Conservation (phyloP, 2,797 vertebrate species). For the Falco berigora region DNA sequence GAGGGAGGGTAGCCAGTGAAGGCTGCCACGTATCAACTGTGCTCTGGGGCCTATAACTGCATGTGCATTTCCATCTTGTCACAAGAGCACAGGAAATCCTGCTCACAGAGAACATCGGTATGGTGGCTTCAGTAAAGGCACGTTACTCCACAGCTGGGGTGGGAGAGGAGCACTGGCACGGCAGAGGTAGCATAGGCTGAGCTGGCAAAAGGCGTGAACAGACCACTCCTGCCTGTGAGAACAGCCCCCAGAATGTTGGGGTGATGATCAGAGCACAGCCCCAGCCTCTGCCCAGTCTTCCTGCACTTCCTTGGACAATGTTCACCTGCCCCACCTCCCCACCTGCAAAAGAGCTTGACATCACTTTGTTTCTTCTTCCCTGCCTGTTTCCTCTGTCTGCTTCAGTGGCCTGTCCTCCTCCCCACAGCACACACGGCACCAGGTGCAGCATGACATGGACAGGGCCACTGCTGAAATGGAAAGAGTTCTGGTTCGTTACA, state of each 20-base stretch:
- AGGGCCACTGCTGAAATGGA: background rate
- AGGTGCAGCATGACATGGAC: background rate
- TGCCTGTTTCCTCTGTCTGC: background rate
- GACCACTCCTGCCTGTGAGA: background rate
- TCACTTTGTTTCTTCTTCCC: background rate
- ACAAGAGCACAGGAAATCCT: background rate
- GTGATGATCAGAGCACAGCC: background rate
- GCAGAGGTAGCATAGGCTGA: background rate
- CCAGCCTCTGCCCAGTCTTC: background rate
- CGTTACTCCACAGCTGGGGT: background rate
- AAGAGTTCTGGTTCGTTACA: background rate
- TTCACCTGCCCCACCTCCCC: background rate
- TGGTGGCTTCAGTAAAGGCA: background rate
- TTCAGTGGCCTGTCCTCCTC: background rate
- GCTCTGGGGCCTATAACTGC: background rate
- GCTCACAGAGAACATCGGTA: accelerated
- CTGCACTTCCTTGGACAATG: accelerated
- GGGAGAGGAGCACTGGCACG: accelerated
- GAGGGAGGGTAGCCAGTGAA: background rate
- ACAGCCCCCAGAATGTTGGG: accelerated
- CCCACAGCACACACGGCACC: background rate
- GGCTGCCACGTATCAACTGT: accelerated
- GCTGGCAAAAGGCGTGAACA: background rate
- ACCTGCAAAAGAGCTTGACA: background rate
- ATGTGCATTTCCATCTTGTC: background rate